These are phyloP conservation scores for Sisyra terminalis DNA, from an alignment of 2,888 invertebrate species.

Conservation along the genomic window DNA sequence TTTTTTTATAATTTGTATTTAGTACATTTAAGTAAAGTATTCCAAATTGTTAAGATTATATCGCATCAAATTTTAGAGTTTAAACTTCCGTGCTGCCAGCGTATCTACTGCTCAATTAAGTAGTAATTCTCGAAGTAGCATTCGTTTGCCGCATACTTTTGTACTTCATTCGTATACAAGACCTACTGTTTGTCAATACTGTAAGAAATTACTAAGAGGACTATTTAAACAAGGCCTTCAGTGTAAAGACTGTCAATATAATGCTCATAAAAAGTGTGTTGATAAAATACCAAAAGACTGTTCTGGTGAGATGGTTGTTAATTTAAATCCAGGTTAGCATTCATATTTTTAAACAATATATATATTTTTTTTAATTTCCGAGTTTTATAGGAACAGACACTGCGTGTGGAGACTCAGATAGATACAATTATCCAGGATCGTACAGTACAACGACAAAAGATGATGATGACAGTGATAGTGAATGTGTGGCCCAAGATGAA, in stretches of 20 bases:
- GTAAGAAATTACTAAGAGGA: conserved; percentile 89
- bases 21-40: too few species aligned
- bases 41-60: too few species aligned
- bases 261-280: conserved; percentile 88
- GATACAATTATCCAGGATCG: conserved; percentile 23
- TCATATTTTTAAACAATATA: neutral
- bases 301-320: conserved; percentile 52
- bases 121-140: conserved; percentile 16
- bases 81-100: too few species aligned
- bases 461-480: conserved; percentile 42
- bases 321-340: conserved; percentile 4
- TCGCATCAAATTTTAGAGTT: too few species aligned
- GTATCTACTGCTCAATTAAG: neutral
- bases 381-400: conserved; percentile 30
- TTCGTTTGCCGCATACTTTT: conserved; percentile 89
- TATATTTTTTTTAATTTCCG: conserved; percentile 13
- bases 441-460: conserved; percentile 30
- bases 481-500: conserved; percentile 17
- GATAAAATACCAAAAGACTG: conserved; percentile 83
- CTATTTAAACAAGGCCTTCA: conserved; percentile 93
- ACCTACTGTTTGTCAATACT: conserved; percentile 91
- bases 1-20: too few species aligned
- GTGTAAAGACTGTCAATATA: conserved; percentile 94
- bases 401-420: conserved; percentile 33
- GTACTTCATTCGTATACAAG: conserved; percentile 92